These are phyloP conservation scores for Pogonocichla stellata DNA, from an alignment of 2,113 vertebrate species.

Conservation along the genomic window DNA sequence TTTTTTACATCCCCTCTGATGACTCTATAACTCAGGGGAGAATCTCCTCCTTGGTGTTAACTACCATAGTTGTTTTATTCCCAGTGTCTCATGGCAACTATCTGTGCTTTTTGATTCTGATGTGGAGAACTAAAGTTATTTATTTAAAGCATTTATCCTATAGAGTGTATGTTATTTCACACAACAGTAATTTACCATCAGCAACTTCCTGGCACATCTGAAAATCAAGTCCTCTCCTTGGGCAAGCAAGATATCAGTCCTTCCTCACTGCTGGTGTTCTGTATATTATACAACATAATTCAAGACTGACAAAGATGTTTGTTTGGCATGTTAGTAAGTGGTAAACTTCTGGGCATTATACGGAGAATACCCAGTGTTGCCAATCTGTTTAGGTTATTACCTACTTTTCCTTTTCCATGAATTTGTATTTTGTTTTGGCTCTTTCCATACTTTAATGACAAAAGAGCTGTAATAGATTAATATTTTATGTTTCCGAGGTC, in stretches of 20 bases:
- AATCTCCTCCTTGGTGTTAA: neutral
- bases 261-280: neutral
- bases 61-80: neutral
- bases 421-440: neutral
- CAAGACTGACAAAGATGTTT: neutral
- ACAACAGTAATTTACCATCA: neutral
- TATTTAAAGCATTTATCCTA: neutral
- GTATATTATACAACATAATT: neutral
- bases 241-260: neutral
- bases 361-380: neutral
- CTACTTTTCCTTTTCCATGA: neutral
- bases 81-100: neutral
- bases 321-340: neutral
- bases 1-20: neutral
- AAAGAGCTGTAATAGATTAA: neutral
- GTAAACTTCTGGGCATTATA: neutral
- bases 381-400: neutral
- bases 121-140: neutral
- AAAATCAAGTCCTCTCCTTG: neutral
- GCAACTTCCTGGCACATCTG: neutral
- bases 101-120: neutral
- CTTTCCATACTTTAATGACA: neutral
- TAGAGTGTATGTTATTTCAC: neutral
- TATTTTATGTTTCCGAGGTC: neutral
- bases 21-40: neutral